A percentile compares a stretch with the other conserved stretches of the same genome.
Evolutionary conservation across 2,888 invertebrate species (phyloP).

Genomic region (Noctua pronuba): DNA sequence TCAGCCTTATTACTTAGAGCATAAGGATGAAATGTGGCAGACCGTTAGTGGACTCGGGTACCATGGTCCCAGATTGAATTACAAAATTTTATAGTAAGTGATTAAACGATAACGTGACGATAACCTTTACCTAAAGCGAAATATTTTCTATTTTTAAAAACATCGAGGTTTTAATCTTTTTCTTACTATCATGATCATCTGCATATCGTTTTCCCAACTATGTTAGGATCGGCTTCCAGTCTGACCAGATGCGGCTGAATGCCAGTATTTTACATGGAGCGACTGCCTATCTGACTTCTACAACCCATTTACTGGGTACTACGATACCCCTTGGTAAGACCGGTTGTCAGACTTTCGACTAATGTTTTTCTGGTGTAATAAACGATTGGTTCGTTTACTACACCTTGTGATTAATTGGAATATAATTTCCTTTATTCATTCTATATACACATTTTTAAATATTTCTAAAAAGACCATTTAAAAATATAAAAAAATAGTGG

Average conservation of each 20-base stretch:
- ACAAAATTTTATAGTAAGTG: neutral
- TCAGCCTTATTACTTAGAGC: too few relatives aligned
- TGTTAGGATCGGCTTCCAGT: neutral
- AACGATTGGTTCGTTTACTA: too few relatives aligned
- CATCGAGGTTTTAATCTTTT: neutral
- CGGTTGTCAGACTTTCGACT: neutral
- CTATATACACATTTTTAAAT: too few relatives aligned
- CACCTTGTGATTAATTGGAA: neutral
- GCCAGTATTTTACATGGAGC: neutral
- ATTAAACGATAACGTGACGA: neutral
- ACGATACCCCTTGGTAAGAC: neutral
- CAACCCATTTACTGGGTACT: neutral
- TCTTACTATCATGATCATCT: neutral
- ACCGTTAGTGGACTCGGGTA: too few relatives aligned
- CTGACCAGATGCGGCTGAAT: neutral
- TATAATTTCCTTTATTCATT: too few relatives aligned
- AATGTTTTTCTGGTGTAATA: neutral
- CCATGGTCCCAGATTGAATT: neutral
- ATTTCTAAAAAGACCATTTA: too few relatives aligned
- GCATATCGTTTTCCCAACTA: neutral
- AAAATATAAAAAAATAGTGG: too few relatives aligned
- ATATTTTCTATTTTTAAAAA: neutral
- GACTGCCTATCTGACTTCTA: neutral
- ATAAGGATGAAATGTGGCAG: too few relatives aligned
- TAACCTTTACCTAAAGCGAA: neutral